Evolutionary conservation across 2,113 vertebrate species (phyloP), one percentile per base, ranked within the genome.

Genomic region (Crotalus horridus): DNA sequence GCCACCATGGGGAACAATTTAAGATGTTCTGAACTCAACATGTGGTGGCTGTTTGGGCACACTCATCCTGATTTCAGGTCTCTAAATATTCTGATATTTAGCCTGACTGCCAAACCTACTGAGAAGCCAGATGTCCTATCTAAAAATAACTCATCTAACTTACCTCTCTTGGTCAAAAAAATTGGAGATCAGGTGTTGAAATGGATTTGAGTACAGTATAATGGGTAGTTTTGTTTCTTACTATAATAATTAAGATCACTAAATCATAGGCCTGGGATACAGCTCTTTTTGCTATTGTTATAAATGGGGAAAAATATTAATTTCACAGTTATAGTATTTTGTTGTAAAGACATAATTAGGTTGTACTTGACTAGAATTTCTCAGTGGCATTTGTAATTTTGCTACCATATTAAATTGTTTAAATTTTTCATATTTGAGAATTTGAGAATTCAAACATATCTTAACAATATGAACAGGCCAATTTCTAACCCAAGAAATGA

Each of bases 141-240:
- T 39, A 59, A 89, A 43, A 89, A 89, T 51, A 85, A 51, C 26
- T 58, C 20, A 1, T 89, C 24, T 59, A 48, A 92, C 54, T 85
- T 93, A 21, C 46, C 33, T 51, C 69, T 85, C 85, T 51, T 89
- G 13, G 4, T 89, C 39, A 56, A 85, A 4, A 33, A 89, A 89
- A 85, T 85, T 69, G 39, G 92, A 89, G 69, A 51, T 43, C 92
- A 93, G 88, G 92, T 89, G 69, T 54, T 23, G 85, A 85, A 92
- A 24, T 58, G 11, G 64, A 59, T 59, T 58, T 53, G 54, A 92
- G 33, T 89, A 21, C 24, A 89, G 58, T 85, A 58, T 92, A 58
- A 88, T 92, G 20, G 58, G 29, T 89, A 51, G 26, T 61, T 92
- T 89, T 89, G 13, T 55, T 48, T 21, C 43, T 56, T 81, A 85